Conservation (phyloP, 2,888 invertebrate genomes). For the Calameuta idolon region DNA sequence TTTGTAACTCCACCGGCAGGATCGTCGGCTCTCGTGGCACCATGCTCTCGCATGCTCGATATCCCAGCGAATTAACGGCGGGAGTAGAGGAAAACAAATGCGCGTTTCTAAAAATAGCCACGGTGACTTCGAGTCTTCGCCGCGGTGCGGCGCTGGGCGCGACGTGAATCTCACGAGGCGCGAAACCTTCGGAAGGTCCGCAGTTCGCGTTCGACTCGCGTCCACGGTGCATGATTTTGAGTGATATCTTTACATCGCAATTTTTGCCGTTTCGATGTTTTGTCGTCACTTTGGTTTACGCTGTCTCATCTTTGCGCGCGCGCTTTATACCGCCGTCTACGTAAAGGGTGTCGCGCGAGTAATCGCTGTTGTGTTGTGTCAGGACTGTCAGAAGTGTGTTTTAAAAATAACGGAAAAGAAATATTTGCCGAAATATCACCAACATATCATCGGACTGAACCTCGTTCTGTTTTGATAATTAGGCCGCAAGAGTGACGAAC, state of each 20-base stretch:
- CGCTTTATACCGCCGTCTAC: not conserved
- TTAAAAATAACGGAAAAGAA: not conserved
- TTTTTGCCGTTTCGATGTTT: not conserved
- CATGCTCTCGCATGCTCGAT: not conserved
- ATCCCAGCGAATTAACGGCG: slow-evolving; percentile 3
- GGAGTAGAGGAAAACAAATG: slow-evolving; percentile 17
- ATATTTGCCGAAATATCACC: not conserved
- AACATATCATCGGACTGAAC: not conserved
- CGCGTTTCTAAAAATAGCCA: slow-evolving; percentile 16
- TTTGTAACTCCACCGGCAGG: not conserved
- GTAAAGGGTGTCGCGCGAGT: slow-evolving; percentile 1
- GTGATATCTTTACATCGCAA: slow-evolving; percentile 10
- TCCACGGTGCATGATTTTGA: slow-evolving; percentile 18
- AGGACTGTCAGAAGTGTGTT: not conserved
- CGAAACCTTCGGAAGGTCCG: slow-evolving; percentile 22
- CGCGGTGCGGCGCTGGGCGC: slow-evolving; percentile 29
- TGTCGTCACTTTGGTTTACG: slow-evolving; percentile 1
- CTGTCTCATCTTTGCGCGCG: not conserved
- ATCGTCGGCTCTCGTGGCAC: not conserved
- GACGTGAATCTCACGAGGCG: slow-evolving; percentile 18
- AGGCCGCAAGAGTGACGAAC: not conserved
- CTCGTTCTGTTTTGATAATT: not conserved
- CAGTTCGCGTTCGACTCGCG: slow-evolving; percentile 41
- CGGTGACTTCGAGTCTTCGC: slow-evolving; percentile 7
- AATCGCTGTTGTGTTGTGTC: not conserved